Percentiles rank a stretch among this genome's conserved stretches.
Conservation (phyloP, 2,113 vertebrate genomes). For the Notiomystis cincta region DNA sequence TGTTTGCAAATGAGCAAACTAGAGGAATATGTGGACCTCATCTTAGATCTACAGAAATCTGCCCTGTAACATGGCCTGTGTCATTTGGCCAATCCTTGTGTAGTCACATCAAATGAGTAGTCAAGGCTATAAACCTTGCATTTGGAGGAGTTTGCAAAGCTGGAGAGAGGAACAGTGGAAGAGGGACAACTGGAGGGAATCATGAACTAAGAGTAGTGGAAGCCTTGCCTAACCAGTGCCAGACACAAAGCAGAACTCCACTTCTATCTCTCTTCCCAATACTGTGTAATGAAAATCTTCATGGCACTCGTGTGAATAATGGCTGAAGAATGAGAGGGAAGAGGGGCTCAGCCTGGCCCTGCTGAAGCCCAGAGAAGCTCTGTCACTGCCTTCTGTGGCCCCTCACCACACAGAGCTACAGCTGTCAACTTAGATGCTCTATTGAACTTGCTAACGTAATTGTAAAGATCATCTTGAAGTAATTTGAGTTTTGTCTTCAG, state of each 20-base stretch:
- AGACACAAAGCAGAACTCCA: neutral
- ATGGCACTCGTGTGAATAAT: neutral
- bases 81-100: neutral
- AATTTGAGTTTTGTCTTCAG: constrained; percentile 52
- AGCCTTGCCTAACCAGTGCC: neutral
- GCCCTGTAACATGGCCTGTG: neutral
- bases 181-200: neutral
- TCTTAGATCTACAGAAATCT: neutral
- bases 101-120: neutral
- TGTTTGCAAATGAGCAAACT: constrained; percentile 29
- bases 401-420: neutral
- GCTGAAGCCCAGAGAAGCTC: neutral
- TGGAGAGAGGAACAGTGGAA: neutral
- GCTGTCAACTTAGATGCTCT: constrained; percentile 50
- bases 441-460: constrained; percentile 52
- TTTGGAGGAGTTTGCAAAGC: neutral
- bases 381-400: neutral
- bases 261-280: neutral
- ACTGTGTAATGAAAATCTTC: neutral
- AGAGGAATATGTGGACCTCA: neutral
- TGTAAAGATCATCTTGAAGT: constrained; percentile 57
- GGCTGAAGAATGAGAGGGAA: neutral
- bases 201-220: neutral
- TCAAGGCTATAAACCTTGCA: neutral
- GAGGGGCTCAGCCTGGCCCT: neutral